phyloP scores from a whole-genome alignment of 2,797 vertebrate genomes.

The Anabas testudineus region DNA sequence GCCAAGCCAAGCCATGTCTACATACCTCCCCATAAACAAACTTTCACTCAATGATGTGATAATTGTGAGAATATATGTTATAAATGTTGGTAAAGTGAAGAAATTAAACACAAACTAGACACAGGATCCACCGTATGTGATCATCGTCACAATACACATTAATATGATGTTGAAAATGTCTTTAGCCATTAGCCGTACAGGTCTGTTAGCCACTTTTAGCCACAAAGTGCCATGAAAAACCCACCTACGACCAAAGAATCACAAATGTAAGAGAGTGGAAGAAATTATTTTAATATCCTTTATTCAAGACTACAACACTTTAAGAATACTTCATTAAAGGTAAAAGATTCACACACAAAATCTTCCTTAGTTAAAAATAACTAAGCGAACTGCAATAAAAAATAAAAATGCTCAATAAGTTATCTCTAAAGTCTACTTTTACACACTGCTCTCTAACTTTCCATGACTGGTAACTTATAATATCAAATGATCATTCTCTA shows the following conservation, averaged over 20 bases:
- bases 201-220: not conserved
- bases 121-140: not conserved
- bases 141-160: not conserved
- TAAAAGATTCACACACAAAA: not conserved
- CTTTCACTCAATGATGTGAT: conserved; percentile 37
- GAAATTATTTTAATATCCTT: not conserved
- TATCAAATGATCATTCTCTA: no score
- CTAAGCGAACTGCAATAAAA: not conserved
- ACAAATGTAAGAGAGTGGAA: not conserved
- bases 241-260: not conserved
- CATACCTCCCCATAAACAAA: conserved; percentile 51
- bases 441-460: no score
- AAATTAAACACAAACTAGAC: not conserved
- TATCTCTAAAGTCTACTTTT: no score
- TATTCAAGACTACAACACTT: no score
- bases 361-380: not conserved
- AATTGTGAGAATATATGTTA: conserved; percentile 28
- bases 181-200: not conserved
- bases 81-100: not conserved
- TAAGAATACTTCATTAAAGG: no score
- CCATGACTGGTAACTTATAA: no score
- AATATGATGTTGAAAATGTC: not conserved
- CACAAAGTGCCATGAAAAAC: not conserved
- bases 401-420: no score
- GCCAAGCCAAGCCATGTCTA: conserved; percentile 73